phyloP scores from a whole-genome alignment of 2,797 vertebrate genomes.

The Poliocrania exsul region DNA sequence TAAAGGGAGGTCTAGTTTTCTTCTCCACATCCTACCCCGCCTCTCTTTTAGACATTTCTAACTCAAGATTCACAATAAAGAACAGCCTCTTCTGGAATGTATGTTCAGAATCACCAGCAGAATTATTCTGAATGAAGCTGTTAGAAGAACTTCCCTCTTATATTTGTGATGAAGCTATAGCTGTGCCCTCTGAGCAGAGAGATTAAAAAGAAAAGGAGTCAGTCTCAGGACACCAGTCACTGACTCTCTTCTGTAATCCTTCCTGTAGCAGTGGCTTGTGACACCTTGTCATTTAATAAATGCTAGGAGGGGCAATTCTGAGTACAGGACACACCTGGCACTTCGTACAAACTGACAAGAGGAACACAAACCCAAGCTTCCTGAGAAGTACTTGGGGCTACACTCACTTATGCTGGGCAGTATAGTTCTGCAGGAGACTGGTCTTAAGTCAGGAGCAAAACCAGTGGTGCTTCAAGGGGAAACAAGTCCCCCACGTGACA shows the following conservation, averaged over 20 bases:
- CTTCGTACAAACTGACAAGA: neutral
- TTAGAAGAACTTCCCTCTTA: neutral
- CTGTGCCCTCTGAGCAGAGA: neutral
- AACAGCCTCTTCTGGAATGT: neutral
- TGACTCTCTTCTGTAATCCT: neutral
- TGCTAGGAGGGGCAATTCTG: neutral
- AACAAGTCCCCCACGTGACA: neutral
- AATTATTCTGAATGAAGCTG: neutral
- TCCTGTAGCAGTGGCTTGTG: neutral
- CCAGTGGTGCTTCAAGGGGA: neutral
- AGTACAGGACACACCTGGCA: neutral
- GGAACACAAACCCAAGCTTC: neutral
- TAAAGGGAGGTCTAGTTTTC: neutral
- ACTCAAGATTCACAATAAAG: neutral
- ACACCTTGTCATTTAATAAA: neutral
- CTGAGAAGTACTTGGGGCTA: neutral
- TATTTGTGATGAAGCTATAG: neutral
- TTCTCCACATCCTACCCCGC: neutral
- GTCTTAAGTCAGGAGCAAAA: neutral
- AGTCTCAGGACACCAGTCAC: neutral
- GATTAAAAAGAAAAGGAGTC: neutral
- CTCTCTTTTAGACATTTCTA: neutral
- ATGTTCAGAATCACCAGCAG: neutral
- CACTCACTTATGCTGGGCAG: rapidly evolving
- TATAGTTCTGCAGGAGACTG: neutral